Percentiles rank a stretch among this genome's conserved stretches.
These are phyloP conservation scores for Rugalucina vietnamica DNA, from an alignment of 2,888 invertebrate genomes.

Conservation along the genomic window DNA sequence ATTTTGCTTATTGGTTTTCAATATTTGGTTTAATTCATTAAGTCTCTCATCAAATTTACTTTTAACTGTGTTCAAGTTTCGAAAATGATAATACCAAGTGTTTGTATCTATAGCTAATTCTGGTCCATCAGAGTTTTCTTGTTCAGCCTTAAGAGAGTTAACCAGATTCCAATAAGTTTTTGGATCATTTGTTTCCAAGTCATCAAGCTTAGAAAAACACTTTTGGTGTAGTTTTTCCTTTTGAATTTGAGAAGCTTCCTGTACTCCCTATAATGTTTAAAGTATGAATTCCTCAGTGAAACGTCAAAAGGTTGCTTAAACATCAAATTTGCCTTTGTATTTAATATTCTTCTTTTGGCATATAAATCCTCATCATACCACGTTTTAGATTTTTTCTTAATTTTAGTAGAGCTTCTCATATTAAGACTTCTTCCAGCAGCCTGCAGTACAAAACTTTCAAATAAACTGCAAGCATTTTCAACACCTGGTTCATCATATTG, in stretches of 20 bases:
- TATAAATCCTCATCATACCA: constrained; percentile 6
- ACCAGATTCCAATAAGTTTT: no score
- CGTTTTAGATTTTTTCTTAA: background rate
- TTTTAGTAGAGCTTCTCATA: background rate
- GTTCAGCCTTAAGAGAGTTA: background rate
- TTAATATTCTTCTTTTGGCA: background rate
- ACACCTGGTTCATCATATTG: background rate
- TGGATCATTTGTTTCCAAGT: no score
- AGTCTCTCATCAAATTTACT: background rate
- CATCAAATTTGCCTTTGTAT: constrained; percentile 3
- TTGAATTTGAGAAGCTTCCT: background rate
- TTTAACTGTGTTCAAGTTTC: background rate
- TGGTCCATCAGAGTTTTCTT: background rate
- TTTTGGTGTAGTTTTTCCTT: constrained; percentile 3
- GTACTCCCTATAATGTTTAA: constrained; percentile 2
- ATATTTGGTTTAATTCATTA: background rate
- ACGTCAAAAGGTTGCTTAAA: background rate
- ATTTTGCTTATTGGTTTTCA: background rate
- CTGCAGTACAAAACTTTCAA: background rate
- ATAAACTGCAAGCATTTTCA: background rate
- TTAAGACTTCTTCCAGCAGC: background rate
- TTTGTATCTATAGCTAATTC: background rate
- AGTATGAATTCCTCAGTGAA: background rate
- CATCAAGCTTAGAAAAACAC: background rate
- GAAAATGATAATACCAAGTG: background rate